A percentile compares a stretch with the other conserved stretches of the same genome.
Conservation (phyloP, 2,888 invertebrate genomes). For the Drosophila gaucha region DNA sequence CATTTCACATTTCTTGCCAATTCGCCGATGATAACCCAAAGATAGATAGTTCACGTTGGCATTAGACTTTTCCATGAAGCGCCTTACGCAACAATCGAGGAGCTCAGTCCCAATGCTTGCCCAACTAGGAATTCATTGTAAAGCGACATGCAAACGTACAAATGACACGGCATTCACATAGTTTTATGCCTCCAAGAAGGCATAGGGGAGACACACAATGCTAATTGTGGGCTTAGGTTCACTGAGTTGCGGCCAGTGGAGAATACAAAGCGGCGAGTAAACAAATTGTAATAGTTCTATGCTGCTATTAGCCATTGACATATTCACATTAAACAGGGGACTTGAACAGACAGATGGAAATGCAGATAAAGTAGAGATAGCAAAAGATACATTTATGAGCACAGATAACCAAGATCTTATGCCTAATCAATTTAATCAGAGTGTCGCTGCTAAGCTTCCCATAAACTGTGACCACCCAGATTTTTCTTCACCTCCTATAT, state of each 20-base stretch:
- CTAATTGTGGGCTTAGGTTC: conserved; percentile 58
- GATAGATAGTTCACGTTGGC: too few relatives aligned
- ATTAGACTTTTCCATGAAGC: conserved; percentile 26
- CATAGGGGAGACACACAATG: conserved; percentile 17
- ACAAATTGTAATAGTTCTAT: conserved; percentile 7
- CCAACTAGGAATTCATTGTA: conserved; percentile 60
- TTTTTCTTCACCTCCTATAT: too few relatives aligned
- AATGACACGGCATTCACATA: conserved; percentile 64
- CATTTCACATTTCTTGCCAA: conserved; percentile 49
- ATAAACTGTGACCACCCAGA: too few relatives aligned
- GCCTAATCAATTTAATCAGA: too few relatives aligned
- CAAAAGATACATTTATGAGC: neutral
- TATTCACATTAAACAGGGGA: neutral
- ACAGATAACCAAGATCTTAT: too few relatives aligned
- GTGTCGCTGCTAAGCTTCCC: too few relatives aligned
- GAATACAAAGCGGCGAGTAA: neutral
- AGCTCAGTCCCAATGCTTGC: conserved; percentile 15
- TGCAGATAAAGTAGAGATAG: neutral
- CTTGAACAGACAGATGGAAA: neutral
- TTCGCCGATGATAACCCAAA: neutral
- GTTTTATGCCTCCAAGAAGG: conserved; percentile 9
- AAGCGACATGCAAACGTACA: conserved; percentile 71
- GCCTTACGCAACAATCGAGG: conserved; percentile 20
- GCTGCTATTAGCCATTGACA: conserved; percentile 1
- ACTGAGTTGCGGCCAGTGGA: conserved; percentile 29